Evolutionary conservation across 2,888 invertebrate genomes (phyloP).

Genomic region (Drosophila phalerata): DNA sequence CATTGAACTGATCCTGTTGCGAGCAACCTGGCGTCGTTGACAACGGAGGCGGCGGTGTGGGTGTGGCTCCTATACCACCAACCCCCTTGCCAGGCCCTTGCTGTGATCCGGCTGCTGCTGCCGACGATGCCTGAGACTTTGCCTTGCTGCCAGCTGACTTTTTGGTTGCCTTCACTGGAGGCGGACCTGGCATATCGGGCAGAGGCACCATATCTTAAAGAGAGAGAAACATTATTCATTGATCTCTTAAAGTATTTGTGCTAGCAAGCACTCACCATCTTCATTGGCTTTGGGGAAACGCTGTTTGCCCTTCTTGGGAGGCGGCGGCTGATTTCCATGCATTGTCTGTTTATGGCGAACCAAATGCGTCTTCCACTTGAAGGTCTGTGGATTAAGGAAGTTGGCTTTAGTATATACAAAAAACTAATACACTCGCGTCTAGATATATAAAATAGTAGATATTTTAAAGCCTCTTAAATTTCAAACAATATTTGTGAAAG

Average conservation of each 20-base stretch:
- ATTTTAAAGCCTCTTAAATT: too few relatives aligned
- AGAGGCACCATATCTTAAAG: slow-evolving; percentile 73
- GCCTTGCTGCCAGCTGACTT: slow-evolving; percentile 84
- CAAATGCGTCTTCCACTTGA: slow-evolving; percentile 85
- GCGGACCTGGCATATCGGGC: slow-evolving; percentile 84
- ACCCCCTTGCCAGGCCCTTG: slow-evolving; percentile 65
- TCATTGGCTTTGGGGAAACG: slow-evolving; percentile 83
- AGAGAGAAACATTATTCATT: not conserved
- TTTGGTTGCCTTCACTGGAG: slow-evolving; percentile 84
- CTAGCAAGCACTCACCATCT: slow-evolving; percentile 76
- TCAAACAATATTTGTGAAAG: too few relatives aligned
- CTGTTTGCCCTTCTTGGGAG: slow-evolving; percentile 83
- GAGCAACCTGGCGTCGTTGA: slow-evolving; percentile 84
- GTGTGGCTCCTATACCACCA: slow-evolving; percentile 72
- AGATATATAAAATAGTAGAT: too few relatives aligned
- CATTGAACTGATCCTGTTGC: slow-evolving; percentile 83
- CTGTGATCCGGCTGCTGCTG: slow-evolving; percentile 37
- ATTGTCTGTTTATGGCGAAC: slow-evolving; percentile 85
- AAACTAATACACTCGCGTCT: not conserved
- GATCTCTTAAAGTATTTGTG: not conserved
- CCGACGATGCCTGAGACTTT: slow-evolving; percentile 72
- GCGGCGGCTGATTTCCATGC: slow-evolving; percentile 84
- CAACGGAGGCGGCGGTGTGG: slow-evolving; percentile 84
- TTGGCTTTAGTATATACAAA: not conserved
- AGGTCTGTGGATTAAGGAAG: slow-evolving; percentile 70